These are phyloP conservation scores for Neomicropteryx cornuta DNA, from an alignment of 1,140 invertebrate species.

Conservation along the genomic window DNA sequence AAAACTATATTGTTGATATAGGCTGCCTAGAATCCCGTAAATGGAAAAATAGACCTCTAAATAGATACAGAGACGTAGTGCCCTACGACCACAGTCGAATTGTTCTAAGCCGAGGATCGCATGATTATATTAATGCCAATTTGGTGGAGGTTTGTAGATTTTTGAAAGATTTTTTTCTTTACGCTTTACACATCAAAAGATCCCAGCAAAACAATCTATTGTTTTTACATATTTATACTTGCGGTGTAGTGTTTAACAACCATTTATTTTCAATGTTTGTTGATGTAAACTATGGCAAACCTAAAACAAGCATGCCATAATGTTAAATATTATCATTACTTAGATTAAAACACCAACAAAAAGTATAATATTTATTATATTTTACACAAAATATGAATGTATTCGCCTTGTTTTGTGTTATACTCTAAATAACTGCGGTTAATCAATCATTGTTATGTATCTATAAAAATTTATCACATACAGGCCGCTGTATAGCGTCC, in stretches of 20 bases:
- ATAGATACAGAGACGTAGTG: slow-evolving; percentile 91
- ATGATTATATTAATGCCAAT: slow-evolving; percentile 93
- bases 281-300: no score
- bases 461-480: no score
- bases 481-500: no score
- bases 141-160: slow-evolving; percentile 54
- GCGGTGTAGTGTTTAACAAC: neutral
- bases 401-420: no score
- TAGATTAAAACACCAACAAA: no score
- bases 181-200: slow-evolving; percentile 1
- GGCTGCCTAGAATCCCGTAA: slow-evolving; percentile 63
- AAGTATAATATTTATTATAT: no score
- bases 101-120: slow-evolving; percentile 56
- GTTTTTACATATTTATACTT: neutral
- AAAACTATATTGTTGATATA: slow-evolving; percentile 35
- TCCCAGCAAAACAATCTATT: neutral
- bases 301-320: no score
- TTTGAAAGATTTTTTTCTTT: slow-evolving; percentile 8
- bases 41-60: slow-evolving; percentile 67
- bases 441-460: no score
- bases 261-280: slow-evolving; percentile 1
- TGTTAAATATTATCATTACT: no score
- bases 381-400: no score
- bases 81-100: slow-evolving; percentile 92
- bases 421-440: no score